These are phyloP conservation scores for Chrysolina americana DNA, from an alignment of 2,888 invertebrate genomes.

Conservation along the genomic window DNA sequence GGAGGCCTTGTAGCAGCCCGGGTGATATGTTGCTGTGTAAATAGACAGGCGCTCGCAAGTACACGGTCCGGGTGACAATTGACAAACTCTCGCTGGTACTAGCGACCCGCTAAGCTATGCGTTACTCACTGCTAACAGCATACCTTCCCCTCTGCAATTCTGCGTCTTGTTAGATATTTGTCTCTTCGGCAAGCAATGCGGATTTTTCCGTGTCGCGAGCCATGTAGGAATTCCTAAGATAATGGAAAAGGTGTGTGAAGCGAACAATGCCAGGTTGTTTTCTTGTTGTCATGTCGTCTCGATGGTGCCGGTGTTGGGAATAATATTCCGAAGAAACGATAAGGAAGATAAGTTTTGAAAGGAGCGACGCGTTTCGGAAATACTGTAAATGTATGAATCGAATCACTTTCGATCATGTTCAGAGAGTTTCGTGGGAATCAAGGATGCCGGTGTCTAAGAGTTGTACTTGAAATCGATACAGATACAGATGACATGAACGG, in stretches of 20 bases:
- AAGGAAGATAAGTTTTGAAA: too few species aligned
- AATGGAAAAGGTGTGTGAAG: conserved; percentile 67
- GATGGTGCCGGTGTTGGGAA: background rate
- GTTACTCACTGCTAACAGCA: conserved; percentile 65
- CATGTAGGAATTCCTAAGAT: conserved; percentile 64
- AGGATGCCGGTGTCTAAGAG: too few species aligned
- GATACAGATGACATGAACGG: too few species aligned
- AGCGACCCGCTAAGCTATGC: conserved; percentile 68
- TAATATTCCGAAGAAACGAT: background rate
- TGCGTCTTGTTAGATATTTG: conserved; percentile 67
- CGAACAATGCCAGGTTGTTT: conserved; percentile 37
- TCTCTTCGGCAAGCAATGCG: conserved; percentile 60
- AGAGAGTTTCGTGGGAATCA: too few species aligned
- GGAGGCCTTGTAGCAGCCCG: conserved; percentile 11
- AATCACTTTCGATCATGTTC: too few species aligned
- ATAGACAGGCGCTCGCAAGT: conserved; percentile 62
- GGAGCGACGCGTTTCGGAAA: too few species aligned
- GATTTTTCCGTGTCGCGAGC: conserved; percentile 60
- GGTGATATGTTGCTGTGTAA: conserved; percentile 66
- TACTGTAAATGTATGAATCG: too few species aligned
- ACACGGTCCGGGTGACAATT: conserved; percentile 68
- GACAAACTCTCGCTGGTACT: conserved; percentile 68
- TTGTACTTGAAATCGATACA: too few species aligned
- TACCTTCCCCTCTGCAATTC: conserved; percentile 63
- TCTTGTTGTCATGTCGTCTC: background rate